phyloP scores from a whole-genome alignment of 2,113 vertebrate species.

The Orycteropus afer region DNA sequence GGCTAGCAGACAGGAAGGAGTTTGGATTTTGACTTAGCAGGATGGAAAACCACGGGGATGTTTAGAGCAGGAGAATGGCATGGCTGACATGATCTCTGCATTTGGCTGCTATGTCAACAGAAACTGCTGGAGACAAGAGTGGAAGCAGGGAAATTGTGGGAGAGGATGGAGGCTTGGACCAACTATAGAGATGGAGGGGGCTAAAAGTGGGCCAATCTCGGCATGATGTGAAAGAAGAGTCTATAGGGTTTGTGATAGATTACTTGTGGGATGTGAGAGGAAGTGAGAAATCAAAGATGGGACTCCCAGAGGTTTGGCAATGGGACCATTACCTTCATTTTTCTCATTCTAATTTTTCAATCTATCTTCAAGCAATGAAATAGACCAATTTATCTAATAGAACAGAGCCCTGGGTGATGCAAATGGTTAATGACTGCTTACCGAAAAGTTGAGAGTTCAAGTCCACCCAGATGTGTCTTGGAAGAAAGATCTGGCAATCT shows the following conservation, averaged over 20 bases:
- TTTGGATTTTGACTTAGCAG: not conserved
- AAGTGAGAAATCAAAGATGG: not conserved
- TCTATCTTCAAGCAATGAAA: not conserved
- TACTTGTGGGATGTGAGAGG: not conserved
- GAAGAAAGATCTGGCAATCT: too few species aligned
- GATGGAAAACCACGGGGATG: not conserved
- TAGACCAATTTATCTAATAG: not conserved
- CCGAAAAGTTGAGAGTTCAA: too few species aligned
- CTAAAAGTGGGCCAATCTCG: not conserved
- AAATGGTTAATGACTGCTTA: too few species aligned
- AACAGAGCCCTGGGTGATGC: too few species aligned
- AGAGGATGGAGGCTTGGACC: not conserved
- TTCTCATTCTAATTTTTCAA: not conserved
- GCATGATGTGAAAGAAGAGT: not conserved
- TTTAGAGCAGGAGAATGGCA: not conserved
- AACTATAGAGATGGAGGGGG: rapidly evolving
- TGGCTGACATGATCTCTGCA: rapidly evolving
- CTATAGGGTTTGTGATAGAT: not conserved
- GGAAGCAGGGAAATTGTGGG: not conserved
- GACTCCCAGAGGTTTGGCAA: not conserved
- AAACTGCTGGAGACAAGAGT: not conserved
- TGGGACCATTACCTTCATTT: not conserved
- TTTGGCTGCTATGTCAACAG: not conserved
- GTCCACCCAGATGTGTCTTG: too few species aligned
- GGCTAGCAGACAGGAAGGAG: not conserved